Evolutionary conservation across 2,888 invertebrate genomes (phyloP), one percentile per base, ranked within the genome.

Genomic region (Bugulina stolonifera): DNA sequence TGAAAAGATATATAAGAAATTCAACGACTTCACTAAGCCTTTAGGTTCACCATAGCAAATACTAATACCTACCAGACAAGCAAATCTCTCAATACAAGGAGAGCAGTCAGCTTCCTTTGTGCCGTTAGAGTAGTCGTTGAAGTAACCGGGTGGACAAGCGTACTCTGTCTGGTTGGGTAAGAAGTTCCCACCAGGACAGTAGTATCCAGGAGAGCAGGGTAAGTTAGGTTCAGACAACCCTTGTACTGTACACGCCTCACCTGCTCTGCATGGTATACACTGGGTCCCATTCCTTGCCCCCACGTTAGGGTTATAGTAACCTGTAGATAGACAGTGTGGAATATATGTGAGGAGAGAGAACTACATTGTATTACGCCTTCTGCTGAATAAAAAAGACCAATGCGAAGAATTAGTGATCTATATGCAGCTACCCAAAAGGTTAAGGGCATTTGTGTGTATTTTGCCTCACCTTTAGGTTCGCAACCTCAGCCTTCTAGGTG

Each of bases 81-180:
- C 81, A 34, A 76, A 75, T 23, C 76, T 75, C 23, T 73, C 75
- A 3, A 78, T 79, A 73, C 82, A 82, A 0, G 69, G 72, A 32
- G 77, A 73, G 74, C 82, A 82, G 75, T 82, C 82, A 43, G 78
- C 78, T 10, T 76, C 75, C 27, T 77, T 76, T 0, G 82, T 82
- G 55, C 81, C 77, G 74, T 82, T 82, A 72, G 77, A 77, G 73
- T 76, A 78, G 76, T 82, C 77, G 5, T 81, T 82, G 73, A 74
- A 82, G 0, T 76, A 78, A 1, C 82, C 82, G 14, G 81, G 79
- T 0, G 82, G 82, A 69, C 82, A 82, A 2, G 80, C 79, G 75
- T 79, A 78, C 57, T 79, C 81, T 10, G 78, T 76, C 73, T 81
- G 80, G 73, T 80, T 80, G 23, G 78, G 78, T 1, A 75, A 74